A percentile compares a stretch with the other conserved stretches of the same genome.
Evolutionary conservation across 2,888 invertebrate genomes (phyloP).

Genomic region (Didymodactylos carnosus): DNA sequence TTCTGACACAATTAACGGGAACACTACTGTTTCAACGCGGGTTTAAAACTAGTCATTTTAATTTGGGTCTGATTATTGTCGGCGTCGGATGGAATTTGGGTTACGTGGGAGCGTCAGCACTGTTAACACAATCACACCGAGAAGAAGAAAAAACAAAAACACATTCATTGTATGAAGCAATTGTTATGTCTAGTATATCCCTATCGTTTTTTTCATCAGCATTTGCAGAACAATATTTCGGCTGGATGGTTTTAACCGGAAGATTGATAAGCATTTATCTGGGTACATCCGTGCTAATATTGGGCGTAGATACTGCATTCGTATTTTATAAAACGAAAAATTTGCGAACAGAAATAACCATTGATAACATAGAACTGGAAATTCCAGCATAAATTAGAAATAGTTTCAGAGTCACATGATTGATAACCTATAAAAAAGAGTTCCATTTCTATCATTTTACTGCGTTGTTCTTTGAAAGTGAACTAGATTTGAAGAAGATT

Average conservation of each 20-base stretch:
- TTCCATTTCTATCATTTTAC: too few relatives aligned
- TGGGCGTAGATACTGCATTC: neutral
- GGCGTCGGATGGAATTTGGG: neutral
- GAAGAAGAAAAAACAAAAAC: neutral
- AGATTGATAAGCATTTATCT: neutral
- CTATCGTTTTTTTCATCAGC: neutral
- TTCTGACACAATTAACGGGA: neutral
- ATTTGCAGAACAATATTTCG: neutral
- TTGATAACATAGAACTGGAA: too few relatives aligned
- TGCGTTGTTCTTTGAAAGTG: too few relatives aligned
- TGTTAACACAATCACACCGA: neutral
- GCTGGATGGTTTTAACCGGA: neutral
- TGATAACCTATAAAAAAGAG: too few relatives aligned
- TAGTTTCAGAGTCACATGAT: too few relatives aligned
- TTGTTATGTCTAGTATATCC: neutral
- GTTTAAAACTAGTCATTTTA: neutral
- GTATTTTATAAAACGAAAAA: neutral
- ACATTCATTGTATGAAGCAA: neutral
- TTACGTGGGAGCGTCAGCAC: neutral
- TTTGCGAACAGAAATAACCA: neutral
- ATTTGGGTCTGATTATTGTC: neutral
- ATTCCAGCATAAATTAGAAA: too few relatives aligned
- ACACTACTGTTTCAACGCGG: neutral
- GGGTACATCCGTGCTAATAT: neutral
- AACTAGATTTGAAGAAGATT: too few relatives aligned